phyloP scores from a whole-genome alignment of 2,888 invertebrate genomes.

The Acronicta aceris region DNA sequence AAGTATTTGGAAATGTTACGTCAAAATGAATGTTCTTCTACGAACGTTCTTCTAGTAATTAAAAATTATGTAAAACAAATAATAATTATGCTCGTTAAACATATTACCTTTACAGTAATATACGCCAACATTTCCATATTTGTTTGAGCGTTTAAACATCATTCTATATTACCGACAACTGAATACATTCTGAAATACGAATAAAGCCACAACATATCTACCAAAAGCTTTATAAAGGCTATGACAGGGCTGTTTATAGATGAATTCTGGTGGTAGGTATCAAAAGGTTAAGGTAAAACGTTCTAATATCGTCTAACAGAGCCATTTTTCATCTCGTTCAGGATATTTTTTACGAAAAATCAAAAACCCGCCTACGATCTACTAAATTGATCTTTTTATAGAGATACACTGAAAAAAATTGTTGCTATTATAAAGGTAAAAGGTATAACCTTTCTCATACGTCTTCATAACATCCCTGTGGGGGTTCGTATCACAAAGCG shows the following conservation, averaged over 20 bases:
- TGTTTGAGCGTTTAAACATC: not conserved
- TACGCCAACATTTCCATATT: not conserved
- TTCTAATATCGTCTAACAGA: slow-evolving; percentile 25
- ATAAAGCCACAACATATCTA: slow-evolving; percentile 1
- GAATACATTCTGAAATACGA: not conserved
- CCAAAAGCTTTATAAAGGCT: slow-evolving; percentile 11
- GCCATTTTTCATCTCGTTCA: slow-evolving; percentile 35
- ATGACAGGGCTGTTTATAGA: slow-evolving; percentile 11
- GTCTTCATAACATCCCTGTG: slow-evolving; percentile 62
- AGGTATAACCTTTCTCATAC: slow-evolving; percentile 61
- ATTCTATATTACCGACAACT: slow-evolving; percentile 1
- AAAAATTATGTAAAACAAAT: no score
- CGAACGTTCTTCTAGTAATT: no score
- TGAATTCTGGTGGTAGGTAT: slow-evolving; percentile 1
- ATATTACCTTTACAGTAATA: not conserved
- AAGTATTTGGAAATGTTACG: no score
- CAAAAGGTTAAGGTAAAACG: slow-evolving; percentile 7
- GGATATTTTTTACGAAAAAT: slow-evolving; percentile 29
- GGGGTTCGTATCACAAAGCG: slow-evolving; percentile 69
- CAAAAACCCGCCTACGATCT: slow-evolving; percentile 32
- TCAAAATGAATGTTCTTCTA: no score
- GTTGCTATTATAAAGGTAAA: slow-evolving; percentile 51
- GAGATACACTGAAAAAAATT: slow-evolving; percentile 41
- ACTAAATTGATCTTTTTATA: slow-evolving; percentile 48
- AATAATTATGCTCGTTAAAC: not conserved